Evolutionary conservation across 1,140 invertebrate genomes (phyloP), one percentile per base, ranked within the genome.

Genomic region (Lerema accius): DNA sequence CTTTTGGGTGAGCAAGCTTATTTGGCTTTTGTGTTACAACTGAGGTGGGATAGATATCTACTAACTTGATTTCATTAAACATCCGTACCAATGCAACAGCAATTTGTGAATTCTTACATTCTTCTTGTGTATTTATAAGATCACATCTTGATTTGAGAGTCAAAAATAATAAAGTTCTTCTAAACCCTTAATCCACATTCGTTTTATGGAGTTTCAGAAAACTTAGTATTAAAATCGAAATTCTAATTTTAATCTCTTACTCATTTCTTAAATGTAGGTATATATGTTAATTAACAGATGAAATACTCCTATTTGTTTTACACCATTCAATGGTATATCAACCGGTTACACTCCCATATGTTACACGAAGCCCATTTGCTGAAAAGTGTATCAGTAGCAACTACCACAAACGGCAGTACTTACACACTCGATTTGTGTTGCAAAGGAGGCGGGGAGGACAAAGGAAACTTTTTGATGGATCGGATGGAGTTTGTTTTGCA

Each of bases 401-500:
- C 74, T 73, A n/a, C n/a, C n/a, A n/a, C 61, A 80, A 79, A 86
- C 82, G 80, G 74, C 81, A 76, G 74, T 78, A 88, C 86, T 90
- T 90, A 89, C 81, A 89, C 88, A 90, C 77, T 82, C 88, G 88
- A 89, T 90, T 90, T 89, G 88, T 88, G 78, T 80, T 66, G 65
- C 68, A 67, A 64, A 64, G 72, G 72, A 63, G 71, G 65, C 63
- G 69, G 69, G 75, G 65, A 69, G 66, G 70, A 75, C 65, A 69
- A 74, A 80, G 74, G 76, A 83, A 90, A 90, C 86, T 89, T 89
- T 88, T 87, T 90, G 88, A 90, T 90, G 86, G 88, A 90, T 90
- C 88, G 86, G 88, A 85, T 82, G 73, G 84, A 90, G 88, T 90
- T 90, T 90, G 88, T 90, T 90, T 90, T 90, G 88, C 88, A 90